Evolutionary conservation across 2,797 vertebrate genomes (phyloP), one percentile per base, ranked within the genome.

Genomic region (Paguma larvata): DNA sequence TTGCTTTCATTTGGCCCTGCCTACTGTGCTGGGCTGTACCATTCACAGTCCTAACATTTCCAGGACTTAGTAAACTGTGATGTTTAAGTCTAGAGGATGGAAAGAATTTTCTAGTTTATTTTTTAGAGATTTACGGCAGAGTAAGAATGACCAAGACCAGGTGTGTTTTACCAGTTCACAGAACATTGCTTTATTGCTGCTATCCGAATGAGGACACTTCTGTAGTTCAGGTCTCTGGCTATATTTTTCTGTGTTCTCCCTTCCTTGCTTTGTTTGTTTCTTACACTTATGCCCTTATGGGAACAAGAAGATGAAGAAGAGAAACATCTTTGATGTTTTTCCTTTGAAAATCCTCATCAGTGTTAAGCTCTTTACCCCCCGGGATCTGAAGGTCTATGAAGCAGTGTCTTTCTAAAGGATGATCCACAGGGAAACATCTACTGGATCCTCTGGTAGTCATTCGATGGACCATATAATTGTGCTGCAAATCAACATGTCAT

Each of bases 231-330:
- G 23, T 11, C 51, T 10, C 48, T 67, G 34, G 32, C 4, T 27
- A 4, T 44, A 19, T 21, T 89, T 92, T 78, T 68, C 46, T 53
- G 34, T 65, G 91, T 94, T 79, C 8, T 62, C 53, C 30, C 41
- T 77, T 91, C 51, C 80, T 86, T 46, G 25, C 25, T 91, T 89
- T 93, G 63, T 68, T 97, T 25, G 51, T 89, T 79, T 44, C 46
- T 96, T 38, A 85, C 78, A 86, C 27, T 23, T 10, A 95, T 77
- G 85, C 59, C 59, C 72, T 88, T 48, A 73, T 27, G 79, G 83
- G 41, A 83, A 73, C 8, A 78, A 79, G 80, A 92, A 90, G 77
- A 93, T 0, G 0, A 92, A 34, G 89, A 85, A 89, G 53, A 77
- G 75, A 73, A 83, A 23, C 21, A 5, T 13, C 27, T 87, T 78